A percentile compares a stretch with the other conserved stretches of the same genome.
Conservation (phyloP, 1,140 invertebrate genomes). For the Pantala flavescens region DNA sequence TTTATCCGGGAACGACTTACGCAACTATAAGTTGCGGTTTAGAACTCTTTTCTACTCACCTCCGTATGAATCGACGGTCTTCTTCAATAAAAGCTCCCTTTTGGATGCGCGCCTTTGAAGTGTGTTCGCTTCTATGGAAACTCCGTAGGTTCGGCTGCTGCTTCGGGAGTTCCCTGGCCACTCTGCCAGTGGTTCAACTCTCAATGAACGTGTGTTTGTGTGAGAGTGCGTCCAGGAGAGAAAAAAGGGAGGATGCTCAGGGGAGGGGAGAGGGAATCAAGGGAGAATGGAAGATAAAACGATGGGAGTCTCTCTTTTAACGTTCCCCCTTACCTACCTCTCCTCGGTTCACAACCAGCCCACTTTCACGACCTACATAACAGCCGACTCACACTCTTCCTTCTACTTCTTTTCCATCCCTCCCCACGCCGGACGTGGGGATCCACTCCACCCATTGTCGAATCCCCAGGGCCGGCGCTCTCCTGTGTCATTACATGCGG, state of each 20-base stretch:
- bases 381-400: not conserved
- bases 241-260: not conserved
- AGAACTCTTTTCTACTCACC: too few relatives aligned
- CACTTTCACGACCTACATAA: slow-evolving; percentile 9
- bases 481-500: not conserved
- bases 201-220: not conserved
- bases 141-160: too few relatives aligned
- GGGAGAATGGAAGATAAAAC: not conserved
- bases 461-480: not conserved
- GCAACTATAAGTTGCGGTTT: too few relatives aligned
- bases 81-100: too few relatives aligned
- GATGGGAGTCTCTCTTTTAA: not conserved
- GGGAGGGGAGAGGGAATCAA: not conserved
- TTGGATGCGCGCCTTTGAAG: too few relatives aligned
- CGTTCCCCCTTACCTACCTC: not conserved
- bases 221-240: not conserved
- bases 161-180: not conserved
- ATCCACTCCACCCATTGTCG: not conserved
- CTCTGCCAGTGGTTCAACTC: not conserved
- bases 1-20: too few relatives aligned
- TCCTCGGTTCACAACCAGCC: not conserved
- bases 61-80: too few relatives aligned
- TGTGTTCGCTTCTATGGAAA: too few relatives aligned
- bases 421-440: not conserved
- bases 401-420: not conserved